Percentiles rank a stretch among this genome's conserved stretches.
phyloP scores from a whole-genome alignment of 2,113 vertebrate genomes.

The Microtus ochrogaster region DNA sequence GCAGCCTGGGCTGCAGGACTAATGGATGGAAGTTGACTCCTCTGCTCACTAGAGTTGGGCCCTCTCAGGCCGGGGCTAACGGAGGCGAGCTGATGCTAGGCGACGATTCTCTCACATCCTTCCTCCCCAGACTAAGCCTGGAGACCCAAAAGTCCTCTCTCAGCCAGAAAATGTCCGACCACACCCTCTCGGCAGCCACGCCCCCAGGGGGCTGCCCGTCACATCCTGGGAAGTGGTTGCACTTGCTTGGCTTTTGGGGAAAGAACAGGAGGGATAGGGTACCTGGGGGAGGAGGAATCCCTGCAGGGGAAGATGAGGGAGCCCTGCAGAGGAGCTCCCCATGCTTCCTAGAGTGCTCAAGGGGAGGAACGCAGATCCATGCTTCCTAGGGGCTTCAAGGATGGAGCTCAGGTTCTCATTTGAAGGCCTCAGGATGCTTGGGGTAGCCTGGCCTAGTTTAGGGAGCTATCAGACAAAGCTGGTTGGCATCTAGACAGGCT shows the following conservation, averaged over 20 bases:
- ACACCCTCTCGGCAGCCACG: neutral
- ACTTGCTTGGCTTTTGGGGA: neutral
- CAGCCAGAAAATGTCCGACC: neutral
- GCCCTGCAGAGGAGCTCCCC: neutral
- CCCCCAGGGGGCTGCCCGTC: neutral
- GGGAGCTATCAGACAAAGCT: neutral
- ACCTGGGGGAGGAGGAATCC: neutral
- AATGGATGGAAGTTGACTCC: slow-evolving; percentile 74
- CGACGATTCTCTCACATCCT: neutral
- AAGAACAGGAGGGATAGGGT: no score
- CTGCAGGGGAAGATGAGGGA: neutral
- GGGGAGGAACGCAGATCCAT: neutral
- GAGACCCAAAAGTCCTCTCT: neutral
- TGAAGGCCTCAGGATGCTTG: neutral
- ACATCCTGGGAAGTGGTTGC: neutral
- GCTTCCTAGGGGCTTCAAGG: neutral
- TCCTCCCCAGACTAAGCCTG: neutral
- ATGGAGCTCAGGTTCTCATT: neutral
- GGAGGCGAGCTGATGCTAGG: slow-evolving; percentile 1
- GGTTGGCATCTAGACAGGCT: neutral
- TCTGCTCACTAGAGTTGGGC: neutral
- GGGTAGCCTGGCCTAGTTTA: neutral
- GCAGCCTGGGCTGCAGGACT: slow-evolving; percentile 70
- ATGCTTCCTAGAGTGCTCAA: neutral
- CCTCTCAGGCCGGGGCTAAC: slow-evolving; percentile 27